These are phyloP conservation scores for Poecilia wingei DNA, from an alignment of 2,797 vertebrate genomes.

Conservation along the genomic window DNA sequence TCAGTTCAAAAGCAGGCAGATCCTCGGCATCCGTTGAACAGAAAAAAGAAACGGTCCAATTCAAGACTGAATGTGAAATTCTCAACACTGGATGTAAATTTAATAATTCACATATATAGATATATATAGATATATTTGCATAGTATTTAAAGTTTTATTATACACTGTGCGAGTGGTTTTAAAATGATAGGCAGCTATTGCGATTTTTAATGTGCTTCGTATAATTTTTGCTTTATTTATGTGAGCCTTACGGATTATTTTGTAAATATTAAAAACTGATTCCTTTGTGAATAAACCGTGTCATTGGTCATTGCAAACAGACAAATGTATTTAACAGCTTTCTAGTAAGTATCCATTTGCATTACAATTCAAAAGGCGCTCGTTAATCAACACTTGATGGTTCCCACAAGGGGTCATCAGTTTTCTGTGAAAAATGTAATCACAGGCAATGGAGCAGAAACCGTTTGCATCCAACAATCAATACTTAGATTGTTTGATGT, in stretches of 20 bases:
- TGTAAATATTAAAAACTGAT: background rate
- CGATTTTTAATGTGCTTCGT: slow-evolving; percentile 11
- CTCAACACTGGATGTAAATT: slow-evolving; percentile 36
- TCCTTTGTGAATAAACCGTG: background rate
- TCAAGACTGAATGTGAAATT: slow-evolving; percentile 10
- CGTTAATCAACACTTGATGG: slow-evolving; percentile 14
- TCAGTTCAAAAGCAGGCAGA: slow-evolving; percentile 85
- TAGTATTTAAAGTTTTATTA: slow-evolving; percentile 13
- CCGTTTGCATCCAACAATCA: background rate
- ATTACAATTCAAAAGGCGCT: background rate
- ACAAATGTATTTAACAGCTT: background rate
- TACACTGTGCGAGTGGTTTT: background rate
- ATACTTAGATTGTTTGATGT: background rate
- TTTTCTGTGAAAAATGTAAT: slow-evolving; percentile 20
- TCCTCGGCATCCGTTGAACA: slow-evolving; percentile 88
- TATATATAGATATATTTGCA: background rate
- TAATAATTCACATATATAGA: slow-evolving; percentile 32
- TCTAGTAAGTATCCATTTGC: background rate
- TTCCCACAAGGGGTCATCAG: slow-evolving; percentile 68
- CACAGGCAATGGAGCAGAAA: background rate
- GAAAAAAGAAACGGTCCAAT: background rate
- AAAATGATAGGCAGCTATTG: slow-evolving; percentile 18
- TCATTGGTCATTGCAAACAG: background rate
- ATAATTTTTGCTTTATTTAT: slow-evolving; percentile 12
- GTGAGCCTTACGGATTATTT: background rate